Percentiles rank a stretch among this genome's conserved stretches.
These are phyloP conservation scores for Trachurus trachurus DNA, from an alignment of 2,797 vertebrate species.

Conservation along the genomic window DNA sequence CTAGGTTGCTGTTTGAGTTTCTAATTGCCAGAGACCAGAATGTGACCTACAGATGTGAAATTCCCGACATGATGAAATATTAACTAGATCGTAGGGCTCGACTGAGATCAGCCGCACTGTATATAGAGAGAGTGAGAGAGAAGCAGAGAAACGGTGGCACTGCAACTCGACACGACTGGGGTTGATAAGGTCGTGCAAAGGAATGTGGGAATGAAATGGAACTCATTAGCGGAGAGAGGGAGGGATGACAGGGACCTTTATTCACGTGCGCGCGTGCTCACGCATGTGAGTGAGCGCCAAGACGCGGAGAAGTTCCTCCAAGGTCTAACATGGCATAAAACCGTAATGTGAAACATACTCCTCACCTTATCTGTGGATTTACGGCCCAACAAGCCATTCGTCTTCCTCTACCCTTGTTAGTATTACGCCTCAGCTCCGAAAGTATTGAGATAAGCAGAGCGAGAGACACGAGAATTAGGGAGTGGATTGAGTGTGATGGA, in stretches of 20 bases:
- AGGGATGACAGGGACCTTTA: slow-evolving; percentile 69
- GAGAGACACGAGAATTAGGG: slow-evolving; percentile 68
- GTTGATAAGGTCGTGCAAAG: slow-evolving; percentile 71
- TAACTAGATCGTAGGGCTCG: slow-evolving; percentile 66
- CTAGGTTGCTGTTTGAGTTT: slow-evolving; percentile 76
- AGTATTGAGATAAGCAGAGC: slow-evolving; percentile 69
- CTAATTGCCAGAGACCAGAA: slow-evolving; percentile 77
- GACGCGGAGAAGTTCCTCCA: slow-evolving; percentile 44
- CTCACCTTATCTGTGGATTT: slow-evolving; percentile 69
- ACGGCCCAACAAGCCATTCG: slow-evolving; percentile 60
- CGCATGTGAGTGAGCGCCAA: slow-evolving; percentile 7
- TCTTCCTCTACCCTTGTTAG: slow-evolving; percentile 75
- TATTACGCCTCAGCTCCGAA: slow-evolving; percentile 43
- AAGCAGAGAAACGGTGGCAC: slow-evolving; percentile 23
- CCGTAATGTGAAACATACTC: slow-evolving; percentile 49
- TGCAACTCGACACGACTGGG: slow-evolving; percentile 56
- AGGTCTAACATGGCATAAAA: slow-evolving; percentile 55
- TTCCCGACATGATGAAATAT: slow-evolving; percentile 82
- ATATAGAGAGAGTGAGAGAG: slow-evolving; percentile 19
- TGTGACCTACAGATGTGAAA: slow-evolving; percentile 81
- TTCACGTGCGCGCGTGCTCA: slow-evolving; percentile 30
- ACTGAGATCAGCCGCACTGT: slow-evolving; percentile 50
- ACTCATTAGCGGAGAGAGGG: slow-evolving; percentile 72
- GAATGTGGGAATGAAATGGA: slow-evolving; percentile 77
- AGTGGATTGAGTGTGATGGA: slow-evolving; percentile 75